Percentiles rank a stretch among this genome's conserved stretches.
Evolutionary conservation across 2,113 vertebrate genomes (phyloP).

Genomic region (Anseranas semipalmata): DNA sequence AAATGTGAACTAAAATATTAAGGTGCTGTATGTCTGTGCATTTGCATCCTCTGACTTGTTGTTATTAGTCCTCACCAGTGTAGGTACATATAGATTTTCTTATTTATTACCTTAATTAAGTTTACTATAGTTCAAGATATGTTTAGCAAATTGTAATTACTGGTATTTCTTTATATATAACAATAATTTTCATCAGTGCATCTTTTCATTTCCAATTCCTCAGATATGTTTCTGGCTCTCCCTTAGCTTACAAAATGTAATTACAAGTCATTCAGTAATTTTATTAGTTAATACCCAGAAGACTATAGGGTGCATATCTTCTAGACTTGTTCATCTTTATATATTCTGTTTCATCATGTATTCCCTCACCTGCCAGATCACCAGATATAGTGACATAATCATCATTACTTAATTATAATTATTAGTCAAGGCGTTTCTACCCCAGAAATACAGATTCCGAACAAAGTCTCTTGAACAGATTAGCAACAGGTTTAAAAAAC

Average conservation of each 20-base stretch:
- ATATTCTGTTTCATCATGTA: conserved; percentile 24
- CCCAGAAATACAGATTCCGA: background rate
- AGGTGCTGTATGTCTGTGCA: background rate
- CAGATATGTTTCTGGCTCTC: conserved; percentile 9
- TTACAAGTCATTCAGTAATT: conserved; percentile 57
- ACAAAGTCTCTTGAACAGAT: background rate
- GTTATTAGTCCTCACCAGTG: background rate
- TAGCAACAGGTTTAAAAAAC: conserved; percentile 28
- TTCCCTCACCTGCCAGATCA: conserved; percentile 47
- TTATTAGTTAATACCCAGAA: conserved; percentile 49
- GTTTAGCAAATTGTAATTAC: conserved; percentile 31
- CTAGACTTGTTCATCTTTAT: conserved; percentile 25
- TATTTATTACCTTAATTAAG: background rate
- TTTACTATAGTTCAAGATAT: conserved; percentile 1
- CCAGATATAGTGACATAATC: conserved; percentile 37
- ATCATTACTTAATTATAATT: conserved; percentile 60
- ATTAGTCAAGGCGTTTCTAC: conserved; percentile 34
- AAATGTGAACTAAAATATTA: background rate
- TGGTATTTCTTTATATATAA: background rate
- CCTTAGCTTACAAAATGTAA: conserved; percentile 50
- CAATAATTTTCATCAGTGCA: conserved; percentile 9
- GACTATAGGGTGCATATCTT: conserved; percentile 16
- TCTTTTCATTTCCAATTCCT: conserved; percentile 15
- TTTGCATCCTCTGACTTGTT: background rate
- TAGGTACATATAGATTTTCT: background rate